Conservation (phyloP, 2,113 vertebrate genomes). For the Stegostoma tigrinum region DNA sequence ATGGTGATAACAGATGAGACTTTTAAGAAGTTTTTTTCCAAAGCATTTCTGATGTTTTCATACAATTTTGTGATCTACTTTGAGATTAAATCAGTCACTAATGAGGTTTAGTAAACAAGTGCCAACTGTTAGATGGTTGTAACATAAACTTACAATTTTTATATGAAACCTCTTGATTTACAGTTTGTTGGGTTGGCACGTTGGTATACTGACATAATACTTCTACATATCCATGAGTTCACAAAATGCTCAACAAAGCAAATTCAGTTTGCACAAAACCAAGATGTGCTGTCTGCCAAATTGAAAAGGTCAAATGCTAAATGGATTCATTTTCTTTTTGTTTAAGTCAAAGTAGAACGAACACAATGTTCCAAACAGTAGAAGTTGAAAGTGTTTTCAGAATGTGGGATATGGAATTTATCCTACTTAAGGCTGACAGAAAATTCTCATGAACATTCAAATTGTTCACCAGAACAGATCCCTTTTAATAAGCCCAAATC, state of each 20-base stretch:
- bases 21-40: neutral
- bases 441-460: neutral
- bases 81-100: neutral
- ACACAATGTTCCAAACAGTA: neutral
- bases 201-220: neutral
- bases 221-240: neutral
- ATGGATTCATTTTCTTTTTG: neutral
- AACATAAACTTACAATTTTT: neutral
- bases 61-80: neutral
- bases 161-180: neutral
- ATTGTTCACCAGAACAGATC: neutral
- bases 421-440: neutral
- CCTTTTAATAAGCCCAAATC: neutral
- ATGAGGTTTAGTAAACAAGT: neutral
- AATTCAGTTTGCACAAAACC: neutral
- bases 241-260: neutral
- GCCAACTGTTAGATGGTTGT: neutral
- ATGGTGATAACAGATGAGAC: neutral
- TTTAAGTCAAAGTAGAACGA: neutral
- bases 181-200: neutral
- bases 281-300: neutral
- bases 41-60: neutral
- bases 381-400: neutral
- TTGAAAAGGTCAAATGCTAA: conserved; percentile 3
- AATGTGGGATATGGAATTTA: neutral